Evolutionary conservation across 23 tunicate genomes (phyloP).

Genomic region (Trididemnum nubilum): DNA sequence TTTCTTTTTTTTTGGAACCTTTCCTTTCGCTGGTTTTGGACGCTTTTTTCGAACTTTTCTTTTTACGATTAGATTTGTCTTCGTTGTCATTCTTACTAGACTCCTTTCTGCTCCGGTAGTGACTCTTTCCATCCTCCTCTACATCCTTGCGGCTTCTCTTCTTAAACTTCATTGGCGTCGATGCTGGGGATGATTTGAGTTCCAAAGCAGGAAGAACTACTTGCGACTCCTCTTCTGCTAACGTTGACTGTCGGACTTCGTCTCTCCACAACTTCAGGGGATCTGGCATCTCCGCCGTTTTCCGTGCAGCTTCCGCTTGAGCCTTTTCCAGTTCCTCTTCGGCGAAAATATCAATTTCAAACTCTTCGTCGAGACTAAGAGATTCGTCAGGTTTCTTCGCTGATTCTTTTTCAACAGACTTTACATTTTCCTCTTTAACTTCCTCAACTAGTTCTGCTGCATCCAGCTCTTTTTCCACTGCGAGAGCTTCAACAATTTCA

Average conservation of each 20-base stretch:
- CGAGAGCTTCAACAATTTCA: not conserved
- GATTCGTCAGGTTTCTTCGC: not conserved
- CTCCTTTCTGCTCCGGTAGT: slow-evolving; percentile 9
- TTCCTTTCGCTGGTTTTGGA: no score
- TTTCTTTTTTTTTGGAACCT: no score
- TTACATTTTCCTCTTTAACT: not conserved
- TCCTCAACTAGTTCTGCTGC: not conserved
- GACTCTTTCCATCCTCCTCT: not conserved
- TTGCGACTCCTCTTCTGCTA: not conserved
- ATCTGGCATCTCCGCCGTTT: slow-evolving; percentile 17
- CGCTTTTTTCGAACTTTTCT: slow-evolving; percentile 4
- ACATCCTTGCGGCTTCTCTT: slow-evolving; percentile 28
- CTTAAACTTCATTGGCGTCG: slow-evolving; percentile 33
- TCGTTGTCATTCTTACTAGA: not conserved
- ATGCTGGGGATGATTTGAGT: not conserved
- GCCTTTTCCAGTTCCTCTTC: slow-evolving; percentile 42
- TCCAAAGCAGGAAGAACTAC: not conserved
- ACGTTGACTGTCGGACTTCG: not conserved
- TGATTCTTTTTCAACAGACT: not conserved
- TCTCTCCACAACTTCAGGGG: slow-evolving; percentile 15
- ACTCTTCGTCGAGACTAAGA: not conserved
- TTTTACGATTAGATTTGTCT: not conserved
- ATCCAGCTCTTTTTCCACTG: not conserved
- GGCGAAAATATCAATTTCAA: slow-evolving; percentile 44
- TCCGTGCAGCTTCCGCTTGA: slow-evolving; percentile 3